A percentile compares a stretch with the other conserved stretches of the same genome.
Evolutionary conservation across 37 sponge, comb jelly and placozoan species (phyloP).

Genomic region (Halisarca cf. caerulea): DNA sequence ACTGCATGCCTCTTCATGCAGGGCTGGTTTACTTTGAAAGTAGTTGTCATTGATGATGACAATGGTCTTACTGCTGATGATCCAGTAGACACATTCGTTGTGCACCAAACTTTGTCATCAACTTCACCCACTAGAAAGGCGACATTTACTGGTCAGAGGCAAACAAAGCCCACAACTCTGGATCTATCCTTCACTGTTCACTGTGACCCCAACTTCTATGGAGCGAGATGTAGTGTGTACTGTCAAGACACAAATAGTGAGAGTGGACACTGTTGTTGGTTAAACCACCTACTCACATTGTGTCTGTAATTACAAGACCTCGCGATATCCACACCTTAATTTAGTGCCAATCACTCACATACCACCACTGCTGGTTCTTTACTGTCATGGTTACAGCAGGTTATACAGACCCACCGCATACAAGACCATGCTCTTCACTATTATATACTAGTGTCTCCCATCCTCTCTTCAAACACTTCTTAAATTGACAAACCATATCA

Average conservation of each 20-base stretch:
- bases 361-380: too few relatives aligned
- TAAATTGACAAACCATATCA: too few relatives aligned
- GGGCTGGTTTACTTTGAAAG: slow-evolving; percentile 17
- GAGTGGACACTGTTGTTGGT: slow-evolving; percentile 53
- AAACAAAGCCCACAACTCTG: too few relatives aligned
- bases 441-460: too few relatives aligned
- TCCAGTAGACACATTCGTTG: too few relatives aligned
- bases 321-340: too few relatives aligned
- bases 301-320: too few relatives aligned
- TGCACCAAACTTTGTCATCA: slow-evolving; percentile 51
- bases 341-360: too few relatives aligned
- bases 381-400: too few relatives aligned
- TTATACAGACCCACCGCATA: slow-evolving; percentile 29
- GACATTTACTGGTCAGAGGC: slow-evolving; percentile 50
- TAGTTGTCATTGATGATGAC: slow-evolving; percentile 37
- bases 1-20: background rate
- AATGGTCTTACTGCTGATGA: slow-evolving; percentile 42
- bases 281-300: too few relatives aligned
- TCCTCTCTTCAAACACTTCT: too few relatives aligned
- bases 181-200: background rate
- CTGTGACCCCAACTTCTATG: slow-evolving; percentile 44
- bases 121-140: slow-evolving; percentile 45
- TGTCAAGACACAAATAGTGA: slow-evolving; percentile 36
- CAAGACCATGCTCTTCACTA: too few relatives aligned
- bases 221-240: slow-evolving; percentile 36